Conservation (phyloP, 2,888 invertebrate species). For the Zonitis immaculata region DNA sequence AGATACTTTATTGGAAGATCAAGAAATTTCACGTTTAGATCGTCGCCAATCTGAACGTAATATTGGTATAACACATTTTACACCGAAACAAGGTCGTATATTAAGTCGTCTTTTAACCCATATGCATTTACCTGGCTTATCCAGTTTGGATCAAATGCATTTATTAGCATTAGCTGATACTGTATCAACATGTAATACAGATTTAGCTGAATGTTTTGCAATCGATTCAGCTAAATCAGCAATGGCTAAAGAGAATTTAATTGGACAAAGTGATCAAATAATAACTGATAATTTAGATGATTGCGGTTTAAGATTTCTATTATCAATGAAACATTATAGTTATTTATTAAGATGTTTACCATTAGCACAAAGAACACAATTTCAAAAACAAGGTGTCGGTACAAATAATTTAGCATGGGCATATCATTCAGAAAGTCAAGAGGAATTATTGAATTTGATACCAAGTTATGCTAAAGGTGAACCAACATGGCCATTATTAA, state of each 20-base stretch:
- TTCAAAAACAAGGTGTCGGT: slow-evolving; percentile 82
- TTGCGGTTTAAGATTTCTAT: slow-evolving; percentile 90
- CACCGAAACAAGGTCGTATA: slow-evolving; percentile 74
- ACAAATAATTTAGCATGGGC: slow-evolving; percentile 97
- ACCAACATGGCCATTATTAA: slow-evolving; percentile 84
- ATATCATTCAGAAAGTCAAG: slow-evolving; percentile 97
- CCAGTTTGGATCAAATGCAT: slow-evolving; percentile 99
- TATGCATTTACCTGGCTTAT: slow-evolving; percentile 89
- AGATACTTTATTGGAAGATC: slow-evolving; percentile 73
- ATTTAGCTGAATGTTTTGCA: slow-evolving; percentile 77
- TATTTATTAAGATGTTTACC: slow-evolving; percentile 91
- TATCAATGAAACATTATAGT: slow-evolving; percentile 97
- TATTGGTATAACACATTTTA: slow-evolving; percentile 70
- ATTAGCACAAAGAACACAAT: slow-evolving; percentile 76
- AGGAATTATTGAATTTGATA: slow-evolving; percentile 84
- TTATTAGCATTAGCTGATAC: slow-evolving; percentile 97
- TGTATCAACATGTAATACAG: slow-evolving; percentile 87
- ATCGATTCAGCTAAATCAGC: slow-evolving; percentile 64
- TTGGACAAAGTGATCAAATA: slow-evolving; percentile 55
- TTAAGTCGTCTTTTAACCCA: slow-evolving; percentile 89
- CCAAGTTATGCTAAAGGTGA: slow-evolving; percentile 83
- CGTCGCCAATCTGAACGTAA: slow-evolving; percentile 49
- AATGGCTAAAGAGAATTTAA: slow-evolving; percentile 61
- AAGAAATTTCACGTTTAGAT: slow-evolving; percentile 48
- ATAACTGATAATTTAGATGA: slow-evolving; percentile 86